Evolutionary conservation across 2,797 vertebrate species (phyloP), one percentile per base, ranked within the genome.

Genomic region (Eremophila alpestris): DNA sequence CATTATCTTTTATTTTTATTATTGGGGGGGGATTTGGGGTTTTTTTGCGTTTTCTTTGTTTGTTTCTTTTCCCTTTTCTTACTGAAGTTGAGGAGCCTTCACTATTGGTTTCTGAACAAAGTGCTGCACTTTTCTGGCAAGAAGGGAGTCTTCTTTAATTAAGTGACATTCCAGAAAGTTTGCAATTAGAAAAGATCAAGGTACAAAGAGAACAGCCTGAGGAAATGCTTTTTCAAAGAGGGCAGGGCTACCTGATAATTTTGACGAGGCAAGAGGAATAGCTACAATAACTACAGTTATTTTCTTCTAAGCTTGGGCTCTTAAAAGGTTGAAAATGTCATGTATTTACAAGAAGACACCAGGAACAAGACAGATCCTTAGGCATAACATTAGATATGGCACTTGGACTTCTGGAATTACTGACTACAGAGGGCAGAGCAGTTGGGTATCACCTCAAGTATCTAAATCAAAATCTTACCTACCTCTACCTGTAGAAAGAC

Each of bases 141-240:
- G 68, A 78, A 75, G 7, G 6, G 46, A 93, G 52, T 81, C 51
- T 23, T 93, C 60, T 85, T 75, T 85, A 96, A 94, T 95, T 93
- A 94, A 94, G 40, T 51, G 71, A 92, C 71, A 80, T 91, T 82
- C 71, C 73, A 92, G 79, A 93, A 89, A 86, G 68, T 83, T 85
- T 87, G 60, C 73, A 71, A 92, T 87, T 93, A 92, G 54, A 65
- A 83, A 43, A 54, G 64, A 85, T 92, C 89, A 93, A 83, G 68
- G 62, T 78, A 65, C 69, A 89, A 80, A 70, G 71, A 83, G 60
- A 91, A 87, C 14, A 80, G 87, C 90, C 89, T 52, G 32, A 85
- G 78, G 89, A 93, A 93, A 84, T 38, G 60, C n/a, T 76, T 95
- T 80, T 89, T 55, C 51, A 91, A 78, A 85, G 59, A 88, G 13